These are phyloP conservation scores for Streblospio benedicti DNA, from an alignment of 1,140 invertebrate genomes.

Conservation along the genomic window DNA sequence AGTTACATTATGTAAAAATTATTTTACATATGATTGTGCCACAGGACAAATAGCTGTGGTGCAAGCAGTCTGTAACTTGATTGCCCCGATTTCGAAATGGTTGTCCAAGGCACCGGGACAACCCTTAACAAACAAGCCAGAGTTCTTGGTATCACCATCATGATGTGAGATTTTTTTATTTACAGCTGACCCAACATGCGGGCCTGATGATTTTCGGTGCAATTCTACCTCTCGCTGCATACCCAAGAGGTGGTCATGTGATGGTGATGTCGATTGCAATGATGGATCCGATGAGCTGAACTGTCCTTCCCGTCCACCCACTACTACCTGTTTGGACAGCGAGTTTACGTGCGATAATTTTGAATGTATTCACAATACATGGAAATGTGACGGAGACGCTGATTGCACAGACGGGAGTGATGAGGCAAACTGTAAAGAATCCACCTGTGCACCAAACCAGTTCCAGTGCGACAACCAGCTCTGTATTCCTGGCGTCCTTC, in stretches of 20 bases:
- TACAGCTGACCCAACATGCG: constrained; percentile 1
- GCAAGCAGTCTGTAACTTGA: not conserved
- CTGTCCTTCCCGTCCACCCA: not conserved
- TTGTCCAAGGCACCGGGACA: not conserved
- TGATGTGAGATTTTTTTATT: too few relatives aligned
- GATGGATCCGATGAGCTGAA: not conserved
- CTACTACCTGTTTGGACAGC: not conserved
- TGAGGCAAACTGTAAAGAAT: constrained; percentile 15
- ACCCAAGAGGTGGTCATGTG: not conserved
- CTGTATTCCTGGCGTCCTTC: constrained; percentile 6
- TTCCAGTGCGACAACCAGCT: not conserved
- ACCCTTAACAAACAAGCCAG: not conserved
- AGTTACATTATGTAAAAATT: too few relatives aligned
- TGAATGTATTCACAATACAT: not conserved
- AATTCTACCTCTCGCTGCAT: not conserved
- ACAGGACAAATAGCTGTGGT: too few relatives aligned
- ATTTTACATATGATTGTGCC: too few relatives aligned
- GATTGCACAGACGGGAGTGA: constrained; percentile 29
- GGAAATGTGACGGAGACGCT: constrained; percentile 20
- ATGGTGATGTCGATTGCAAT: constrained; percentile 6
- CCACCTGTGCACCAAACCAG: not conserved
- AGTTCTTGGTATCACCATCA: not conserved
- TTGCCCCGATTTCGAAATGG: too few relatives aligned
- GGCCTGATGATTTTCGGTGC: not conserved
- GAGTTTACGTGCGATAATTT: not conserved